These are phyloP conservation scores for Ochotona princeps DNA, from an alignment of 2,113 vertebrate species.

Conservation along the genomic window DNA sequence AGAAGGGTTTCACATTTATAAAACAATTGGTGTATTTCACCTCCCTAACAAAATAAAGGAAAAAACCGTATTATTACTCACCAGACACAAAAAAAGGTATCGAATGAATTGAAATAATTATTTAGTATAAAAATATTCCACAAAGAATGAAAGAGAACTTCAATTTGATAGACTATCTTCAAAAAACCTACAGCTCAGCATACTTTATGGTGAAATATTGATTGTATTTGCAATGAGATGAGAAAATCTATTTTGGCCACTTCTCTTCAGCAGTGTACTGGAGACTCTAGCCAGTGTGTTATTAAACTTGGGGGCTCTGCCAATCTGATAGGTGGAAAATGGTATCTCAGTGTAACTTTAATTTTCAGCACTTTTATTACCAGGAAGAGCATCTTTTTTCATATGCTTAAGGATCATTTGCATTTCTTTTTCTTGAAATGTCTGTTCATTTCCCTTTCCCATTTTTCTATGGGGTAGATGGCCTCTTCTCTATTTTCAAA, in stretches of 20 bases:
- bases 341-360: constrained; percentile 53
- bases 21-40: constrained; percentile 14
- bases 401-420: constrained; percentile 49
- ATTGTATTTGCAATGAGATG: background rate
- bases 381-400: constrained; percentile 36
- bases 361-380: constrained; percentile 57
- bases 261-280: constrained; percentile 37
- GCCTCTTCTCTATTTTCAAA: constrained; percentile 43
- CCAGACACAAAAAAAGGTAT: background rate
- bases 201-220: constrained; percentile 43
- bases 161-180: background rate
- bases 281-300: constrained; percentile 6
- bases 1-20: constrained; percentile 31
- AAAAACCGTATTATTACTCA: background rate
- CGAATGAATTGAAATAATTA: constrained; percentile 36
- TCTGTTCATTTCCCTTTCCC: constrained; percentile 51
- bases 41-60: constrained; percentile 6
- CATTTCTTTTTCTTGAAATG: constrained; percentile 64
- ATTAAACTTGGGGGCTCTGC: constrained; percentile 56
- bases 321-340: constrained; percentile 53
- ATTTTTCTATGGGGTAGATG: constrained; percentile 11
- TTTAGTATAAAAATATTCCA: constrained; percentile 40
- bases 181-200: constrained; percentile 18
- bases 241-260: constrained; percentile 37
- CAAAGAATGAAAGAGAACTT: constrained; percentile 43